phyloP scores from a whole-genome alignment of 2,797 vertebrate species.

The Melanotaenia maccullochi region DNA sequence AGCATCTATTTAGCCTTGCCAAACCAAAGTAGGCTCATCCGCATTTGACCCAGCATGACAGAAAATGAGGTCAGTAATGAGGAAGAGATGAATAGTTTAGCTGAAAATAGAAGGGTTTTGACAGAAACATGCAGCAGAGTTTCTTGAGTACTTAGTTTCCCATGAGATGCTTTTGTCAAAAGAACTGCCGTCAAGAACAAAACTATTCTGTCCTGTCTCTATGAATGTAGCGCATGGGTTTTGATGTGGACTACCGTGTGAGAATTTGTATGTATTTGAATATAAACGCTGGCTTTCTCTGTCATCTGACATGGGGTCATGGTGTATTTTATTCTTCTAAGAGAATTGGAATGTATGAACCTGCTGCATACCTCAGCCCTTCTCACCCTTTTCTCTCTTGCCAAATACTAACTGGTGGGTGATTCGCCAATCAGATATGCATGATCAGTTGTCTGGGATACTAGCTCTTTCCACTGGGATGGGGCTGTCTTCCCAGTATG shows the following conservation, averaged over 20 bases:
- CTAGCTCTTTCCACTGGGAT: slow-evolving; percentile 54
- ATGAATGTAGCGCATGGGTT: slow-evolving; percentile 53
- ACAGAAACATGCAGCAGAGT: slow-evolving; percentile 45
- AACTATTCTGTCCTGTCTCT: slow-evolving; percentile 27
- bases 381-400: slow-evolving; percentile 29
- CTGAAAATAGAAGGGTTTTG: slow-evolving; percentile 61
- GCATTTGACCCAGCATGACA: slow-evolving; percentile 69
- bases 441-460: slow-evolving; percentile 65
- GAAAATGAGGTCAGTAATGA: slow-evolving; percentile 73
- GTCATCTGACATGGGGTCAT: slow-evolving; percentile 49
- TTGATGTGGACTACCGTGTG: slow-evolving; percentile 55
- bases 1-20: slow-evolving; percentile 50
- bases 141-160: slow-evolving; percentile 31
- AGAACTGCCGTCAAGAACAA: slow-evolving; percentile 44
- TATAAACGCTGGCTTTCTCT: slow-evolving; percentile 54
- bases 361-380: slow-evolving; percentile 46
- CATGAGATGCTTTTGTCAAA: slow-evolving; percentile 41
- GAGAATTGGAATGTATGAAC: slow-evolving; percentile 59
- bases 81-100: slow-evolving; percentile 63
- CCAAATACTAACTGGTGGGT: slow-evolving; percentile 56
- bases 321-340: slow-evolving; percentile 61
- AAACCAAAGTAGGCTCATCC: slow-evolving; percentile 70
- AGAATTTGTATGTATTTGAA: slow-evolving; percentile 59
- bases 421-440: slow-evolving; percentile 71
- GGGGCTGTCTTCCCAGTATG: slow-evolving; percentile 58